A percentile compares a stretch with the other conserved stretches of the same genome.
Conservation (phyloP, 2,888 invertebrate genomes). For the Zaprionus lineosus region DNA sequence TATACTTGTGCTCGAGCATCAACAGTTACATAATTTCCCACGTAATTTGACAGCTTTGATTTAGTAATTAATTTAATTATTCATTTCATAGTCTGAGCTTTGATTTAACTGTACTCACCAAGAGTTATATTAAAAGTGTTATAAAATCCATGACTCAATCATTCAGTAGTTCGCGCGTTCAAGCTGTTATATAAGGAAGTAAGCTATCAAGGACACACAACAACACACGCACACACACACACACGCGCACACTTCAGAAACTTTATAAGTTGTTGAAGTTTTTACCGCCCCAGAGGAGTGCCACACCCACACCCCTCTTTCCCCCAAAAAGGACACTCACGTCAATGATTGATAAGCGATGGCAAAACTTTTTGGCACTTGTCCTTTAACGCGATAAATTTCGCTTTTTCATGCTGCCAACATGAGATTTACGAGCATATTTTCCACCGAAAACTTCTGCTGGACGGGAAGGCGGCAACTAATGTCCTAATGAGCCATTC, state of each 20-base stretch:
- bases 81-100: too few relatives aligned
- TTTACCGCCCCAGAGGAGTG: background rate
- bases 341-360: slow-evolving; percentile 72
- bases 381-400: slow-evolving; percentile 71
- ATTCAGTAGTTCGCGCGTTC: background rate
- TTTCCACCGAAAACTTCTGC: slow-evolving; percentile 62
- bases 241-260: too few relatives aligned
- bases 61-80: too few relatives aligned
- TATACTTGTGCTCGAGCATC: background rate
- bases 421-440: slow-evolving; percentile 73
- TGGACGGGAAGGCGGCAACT: slow-evolving; percentile 52
- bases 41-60: too few relatives aligned
- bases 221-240: too few relatives aligned
- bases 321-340: slow-evolving; percentile 18
- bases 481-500: slow-evolving; percentile 65
- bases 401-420: slow-evolving; percentile 56
- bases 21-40: too few relatives aligned
- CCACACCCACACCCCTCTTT: background rate
- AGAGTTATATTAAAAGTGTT: background rate
- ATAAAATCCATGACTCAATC: too few relatives aligned
- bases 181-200: slow-evolving; percentile 6
- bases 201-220: slow-evolving; percentile 12
- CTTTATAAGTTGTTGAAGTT: slow-evolving; percentile 19
- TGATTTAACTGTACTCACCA: too few relatives aligned
- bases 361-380: slow-evolving; percentile 67